Evolutionary conservation across 2,797 vertebrate species (phyloP).

Genomic region (Cossypha heuglini): DNA sequence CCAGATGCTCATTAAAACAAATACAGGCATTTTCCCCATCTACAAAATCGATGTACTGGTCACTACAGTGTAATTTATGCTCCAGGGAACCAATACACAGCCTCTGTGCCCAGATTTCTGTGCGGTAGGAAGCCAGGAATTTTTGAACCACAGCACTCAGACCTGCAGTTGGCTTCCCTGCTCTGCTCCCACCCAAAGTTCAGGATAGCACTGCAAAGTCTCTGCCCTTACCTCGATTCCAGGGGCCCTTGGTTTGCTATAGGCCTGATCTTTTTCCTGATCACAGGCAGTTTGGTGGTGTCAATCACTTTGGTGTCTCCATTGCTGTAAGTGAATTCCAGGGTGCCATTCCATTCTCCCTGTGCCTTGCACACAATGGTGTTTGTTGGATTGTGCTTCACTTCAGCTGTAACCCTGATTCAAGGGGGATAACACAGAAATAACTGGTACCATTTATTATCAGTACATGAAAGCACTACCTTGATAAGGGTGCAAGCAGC

Average conservation of each 20-base stretch:
- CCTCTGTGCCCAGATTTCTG: not conserved
- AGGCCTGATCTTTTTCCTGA: slow-evolving; percentile 86
- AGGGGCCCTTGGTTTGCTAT: slow-evolving; percentile 84
- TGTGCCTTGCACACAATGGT: slow-evolving; percentile 92
- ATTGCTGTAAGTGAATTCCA: slow-evolving; percentile 92
- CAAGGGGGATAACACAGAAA: not conserved
- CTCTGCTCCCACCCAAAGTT: fast-evolving
- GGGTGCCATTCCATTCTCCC: slow-evolving; percentile 92
- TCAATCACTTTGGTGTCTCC: slow-evolving; percentile 94
- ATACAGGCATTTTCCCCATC: not conserved
- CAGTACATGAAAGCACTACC: not conserved
- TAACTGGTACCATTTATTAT: not conserved
- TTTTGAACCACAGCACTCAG: not conserved
- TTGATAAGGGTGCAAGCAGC: not conserved
- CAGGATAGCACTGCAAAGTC: not conserved
- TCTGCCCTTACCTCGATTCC: slow-evolving; percentile 84
- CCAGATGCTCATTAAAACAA: not conserved
- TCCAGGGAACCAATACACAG: not conserved
- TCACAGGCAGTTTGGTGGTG: slow-evolving; percentile 84
- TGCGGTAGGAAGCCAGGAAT: not conserved
- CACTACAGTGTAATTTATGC: not conserved
- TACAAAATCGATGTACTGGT: fast-evolving
- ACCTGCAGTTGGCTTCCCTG: not conserved
- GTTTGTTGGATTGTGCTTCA: slow-evolving; percentile 89
- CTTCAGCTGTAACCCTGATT: slow-evolving; percentile 90